These are phyloP conservation scores for Acrocephalus scirpaceus DNA, from an alignment of 2,797 vertebrate species.

Conservation along the genomic window DNA sequence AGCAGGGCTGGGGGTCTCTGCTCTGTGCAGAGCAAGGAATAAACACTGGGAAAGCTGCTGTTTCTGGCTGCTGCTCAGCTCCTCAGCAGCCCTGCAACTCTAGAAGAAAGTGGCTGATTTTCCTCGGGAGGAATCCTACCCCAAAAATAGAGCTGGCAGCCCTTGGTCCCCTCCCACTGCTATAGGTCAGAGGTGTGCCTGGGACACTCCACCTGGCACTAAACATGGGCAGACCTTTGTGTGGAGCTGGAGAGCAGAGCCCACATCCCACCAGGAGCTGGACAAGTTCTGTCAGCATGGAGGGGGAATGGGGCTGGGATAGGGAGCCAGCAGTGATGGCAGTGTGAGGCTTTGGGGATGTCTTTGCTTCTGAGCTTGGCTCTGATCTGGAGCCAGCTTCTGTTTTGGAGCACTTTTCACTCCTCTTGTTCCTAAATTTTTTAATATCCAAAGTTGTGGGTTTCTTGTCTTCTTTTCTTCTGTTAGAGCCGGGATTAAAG, in stretches of 20 bases:
- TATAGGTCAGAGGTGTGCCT: conserved; percentile 55
- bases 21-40: not conserved
- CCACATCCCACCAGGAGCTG: fast-evolving
- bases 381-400: not conserved
- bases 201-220: conserved; percentile 26
- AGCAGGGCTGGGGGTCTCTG: not conserved
- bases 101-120: not conserved
- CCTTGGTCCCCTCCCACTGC: not conserved
- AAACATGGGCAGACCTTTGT: not conserved
- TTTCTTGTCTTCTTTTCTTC: too few relatives aligned
- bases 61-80: not conserved
- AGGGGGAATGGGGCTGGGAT: fast-evolving
- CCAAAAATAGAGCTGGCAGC: conserved; percentile 48
- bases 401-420: not conserved
- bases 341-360: fast-evolving
- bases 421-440: not conserved
- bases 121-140: not conserved
- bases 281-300: not conserved
- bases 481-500: too few relatives aligned
- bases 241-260: not conserved
- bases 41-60: not conserved
- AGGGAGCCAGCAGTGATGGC: not conserved
- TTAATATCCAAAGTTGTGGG: too few relatives aligned
- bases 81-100: not conserved
- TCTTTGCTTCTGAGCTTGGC: not conserved